Base-by-base conservation (phyloP, 2,113 vertebrate species). In the Psittacula cyanocephala region DNA sequence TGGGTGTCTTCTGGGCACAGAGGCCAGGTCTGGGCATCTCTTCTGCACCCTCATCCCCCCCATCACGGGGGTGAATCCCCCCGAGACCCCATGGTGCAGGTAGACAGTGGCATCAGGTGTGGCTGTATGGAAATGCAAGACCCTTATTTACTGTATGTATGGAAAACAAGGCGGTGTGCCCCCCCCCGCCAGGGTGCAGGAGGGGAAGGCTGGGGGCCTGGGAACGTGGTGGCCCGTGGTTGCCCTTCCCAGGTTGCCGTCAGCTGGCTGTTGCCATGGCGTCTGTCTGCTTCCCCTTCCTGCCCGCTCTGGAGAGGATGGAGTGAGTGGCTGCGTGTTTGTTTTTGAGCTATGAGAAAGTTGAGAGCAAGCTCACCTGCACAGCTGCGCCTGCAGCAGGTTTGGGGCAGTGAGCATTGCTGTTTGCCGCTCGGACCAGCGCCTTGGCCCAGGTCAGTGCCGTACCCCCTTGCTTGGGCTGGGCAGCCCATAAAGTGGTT, bases 241-340 rank as follows among this genome's bases (percentile, higher is more conserved):
- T 97, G 87, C 95, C 86, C 90, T 93, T 89, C 91, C 93, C 95
- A 96, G 88, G 79, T 93, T 95, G 91, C 96, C 72, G 95, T 96
- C 80, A 88, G 85, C 89, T 87, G 93, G 79, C 72, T 95, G 77
- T 96, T 90, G 86, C 86, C 63, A 67, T 92, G 82, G 93, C 65
- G 59, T 76, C 77, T 77, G 95, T 81, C 79, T 97, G 87, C 96
- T 93, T 95, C 93, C 85, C 7, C 20, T 76, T 97, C 95, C 96
- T 96, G 81, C 91, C 85, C 3, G 60, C 39, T 27, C 77, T 1
- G 53, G 18, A 77, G 91, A 96, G 95, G 94, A 94, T 95, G 82
- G 85, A 69, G 24, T 3, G 24, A 94, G 91, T 70, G 88, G 35
- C 86, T 65, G 86, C 43, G 0, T 95, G 95, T 88, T 96, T 97